A percentile compares a stretch with the other conserved stretches of the same genome.
phyloP scores from a whole-genome alignment of 2,888 invertebrate genomes.

The Cataglyphis cursor region DNA sequence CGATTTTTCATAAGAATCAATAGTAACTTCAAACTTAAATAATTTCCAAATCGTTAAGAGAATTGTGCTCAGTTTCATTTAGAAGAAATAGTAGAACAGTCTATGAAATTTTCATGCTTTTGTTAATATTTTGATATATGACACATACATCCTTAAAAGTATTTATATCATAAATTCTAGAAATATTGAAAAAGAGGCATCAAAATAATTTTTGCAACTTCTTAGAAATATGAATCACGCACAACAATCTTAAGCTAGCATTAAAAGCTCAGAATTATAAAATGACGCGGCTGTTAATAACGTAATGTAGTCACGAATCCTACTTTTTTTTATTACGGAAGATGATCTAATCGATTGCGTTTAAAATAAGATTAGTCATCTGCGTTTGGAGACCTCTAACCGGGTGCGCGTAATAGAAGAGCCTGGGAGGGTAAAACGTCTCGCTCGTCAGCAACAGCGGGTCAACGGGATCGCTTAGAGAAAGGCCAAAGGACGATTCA shows the following conservation, averaged over 20 bases:
- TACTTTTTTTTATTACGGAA: slow-evolving; percentile 29
- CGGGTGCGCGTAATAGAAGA: slow-evolving; percentile 70
- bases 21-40: no score
- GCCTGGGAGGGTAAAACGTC: slow-evolving; percentile 69
- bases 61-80: no score
- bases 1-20: no score
- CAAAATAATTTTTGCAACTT: not conserved
- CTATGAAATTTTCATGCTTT: no score
- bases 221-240: not conserved
- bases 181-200: not conserved
- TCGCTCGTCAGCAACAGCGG: slow-evolving; percentile 73
- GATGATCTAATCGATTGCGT: slow-evolving; percentile 52
- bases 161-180: not conserved
- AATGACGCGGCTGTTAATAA: slow-evolving; percentile 26
- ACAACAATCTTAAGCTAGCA: not conserved
- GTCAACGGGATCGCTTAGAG: slow-evolving; percentile 82
- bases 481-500: slow-evolving; percentile 85
- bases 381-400: slow-evolving; percentile 58
- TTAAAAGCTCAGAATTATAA: not conserved
- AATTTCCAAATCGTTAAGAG: no score
- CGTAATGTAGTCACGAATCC: slow-evolving; percentile 24
- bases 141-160: not conserved
- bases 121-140: no score
- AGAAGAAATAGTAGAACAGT: no score
- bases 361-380: slow-evolving; percentile 71